Evolutionary conservation across 2,888 invertebrate genomes (phyloP).

Genomic region (Allolobophora icterica): DNA sequence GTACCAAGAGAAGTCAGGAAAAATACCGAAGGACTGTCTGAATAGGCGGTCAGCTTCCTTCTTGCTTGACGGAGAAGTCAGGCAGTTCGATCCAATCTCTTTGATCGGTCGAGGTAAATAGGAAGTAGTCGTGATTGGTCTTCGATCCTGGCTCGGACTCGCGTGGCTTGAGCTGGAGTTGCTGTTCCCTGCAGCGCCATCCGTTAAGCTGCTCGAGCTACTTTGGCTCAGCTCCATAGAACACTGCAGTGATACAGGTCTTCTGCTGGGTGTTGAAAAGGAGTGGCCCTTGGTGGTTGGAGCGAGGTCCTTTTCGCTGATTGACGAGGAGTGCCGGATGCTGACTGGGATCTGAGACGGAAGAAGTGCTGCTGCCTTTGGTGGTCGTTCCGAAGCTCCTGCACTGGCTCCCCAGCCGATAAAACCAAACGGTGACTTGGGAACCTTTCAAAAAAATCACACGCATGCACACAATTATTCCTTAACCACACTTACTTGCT

Average conservation of each 20-base stretch:
- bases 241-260: background rate
- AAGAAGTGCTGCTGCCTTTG: background rate
- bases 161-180: background rate
- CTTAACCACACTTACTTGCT: too few relatives aligned
- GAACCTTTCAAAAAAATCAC: background rate
- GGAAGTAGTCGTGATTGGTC: background rate
- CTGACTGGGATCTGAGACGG: constrained; percentile 18
- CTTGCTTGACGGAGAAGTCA: background rate
- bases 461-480: background rate
- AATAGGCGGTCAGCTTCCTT: constrained; percentile 21
- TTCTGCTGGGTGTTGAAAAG: background rate
- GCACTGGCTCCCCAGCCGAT: background rate
- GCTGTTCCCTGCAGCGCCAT: background rate
- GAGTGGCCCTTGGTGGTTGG: background rate
- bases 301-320: background rate
- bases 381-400: background rate
- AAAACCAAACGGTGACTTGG: constrained; percentile 10
- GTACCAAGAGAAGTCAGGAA: background rate
- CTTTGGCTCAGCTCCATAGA: background rate
- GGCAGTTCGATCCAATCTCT: background rate
- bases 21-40: constrained; percentile 21
- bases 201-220: background rate
- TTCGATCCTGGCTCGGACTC: background rate
- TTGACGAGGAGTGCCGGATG: background rate
- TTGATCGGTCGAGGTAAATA: constrained; percentile 9